Base-by-base conservation (phyloP, 2,797 vertebrate species). In the Hyperoplus immaculatus region DNA sequence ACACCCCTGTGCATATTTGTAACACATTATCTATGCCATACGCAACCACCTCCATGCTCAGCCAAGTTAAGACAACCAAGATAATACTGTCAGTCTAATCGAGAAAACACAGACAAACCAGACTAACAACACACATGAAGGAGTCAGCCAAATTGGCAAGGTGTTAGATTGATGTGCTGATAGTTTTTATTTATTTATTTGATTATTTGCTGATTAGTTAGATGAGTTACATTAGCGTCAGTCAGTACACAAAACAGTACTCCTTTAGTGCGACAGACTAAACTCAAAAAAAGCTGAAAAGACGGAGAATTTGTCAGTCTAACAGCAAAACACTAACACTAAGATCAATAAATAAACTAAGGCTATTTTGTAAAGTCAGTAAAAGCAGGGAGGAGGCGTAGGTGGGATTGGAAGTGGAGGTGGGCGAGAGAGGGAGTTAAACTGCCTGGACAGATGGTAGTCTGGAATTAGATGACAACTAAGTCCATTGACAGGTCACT, bases 381-480 rank as follows among this genome's bases (percentile, higher is more conserved):
- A 8, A 53, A 60, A 74, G 14, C 3, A 59, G 58, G 47, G 2
- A 45, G 10, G 75, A 75, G 83, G 41, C 29, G 13, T 75, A 55
- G 75, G 80, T 81, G 82, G 77, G 85, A 83, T 72, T 77, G 21
- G 47, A 67, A 58, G 18, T 78, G 53, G 29, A 50, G 10, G 69
- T 76, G 66, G 82, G 55, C 4, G 6, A 55, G 56, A 55, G 21
- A 36, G 39, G 57, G 78, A 67, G 76, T 82, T 91, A 71, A 82
- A 74, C 69, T 54, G 21, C 70, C 51, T 43, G 54, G 60, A 75
- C 91, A 95, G 90, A 92, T 92, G 89, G 88, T 67, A 4, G 81
- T 65, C 75, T 64, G 71, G 78, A 87, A 88, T 92, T 88, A 90
- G 80, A 51, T 67, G 75, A 54, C 79, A 90, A 46, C 80, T 90